Base-by-base conservation (phyloP, 35 echinoderm and acorn worm species). In the Heliocidaris tuberculata region DNA sequence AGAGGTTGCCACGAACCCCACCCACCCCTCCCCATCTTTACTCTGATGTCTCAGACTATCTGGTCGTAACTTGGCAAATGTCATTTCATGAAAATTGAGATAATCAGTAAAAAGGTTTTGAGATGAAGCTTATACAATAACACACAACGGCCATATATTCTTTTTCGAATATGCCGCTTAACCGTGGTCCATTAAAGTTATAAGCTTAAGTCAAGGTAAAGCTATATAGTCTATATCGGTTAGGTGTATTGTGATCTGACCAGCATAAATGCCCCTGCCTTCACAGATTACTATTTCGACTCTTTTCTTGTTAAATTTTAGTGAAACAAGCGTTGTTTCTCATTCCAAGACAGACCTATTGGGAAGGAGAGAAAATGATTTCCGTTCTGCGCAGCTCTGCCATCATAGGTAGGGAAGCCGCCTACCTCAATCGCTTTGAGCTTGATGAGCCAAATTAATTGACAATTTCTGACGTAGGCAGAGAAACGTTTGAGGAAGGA, bases 81-180 rank as follows among this genome's bases (percentile, higher is more conserved):
- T 89, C 87, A 89, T 31, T 89, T 89, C 87, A 89, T 89, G 87
- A 89, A 89, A 48, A 89, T 89, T 89, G 87, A 89, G 87, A 89
- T 89, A 89, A 89, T 89, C 21, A 89, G 31, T 89, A 89, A 89
- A 89, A 89, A 89, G 87, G 87, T 89, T 89, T 89, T 48, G 31
- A 24, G 87, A 89, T 89, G 87, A 48, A 16, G 31, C 29, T 89
- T 89, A 89, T 89, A 47, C 31, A 48, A 47, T 17, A 89, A 30
- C 32, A n/a, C 29, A 24, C 87, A 48, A 9, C 87, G 32, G 47
- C 10, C 87, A 7, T 24, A 19, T 47, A 89, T 19, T 47, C 24
- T 56, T 78, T n/a, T 27, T 24, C 21, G 65, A 6, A 19, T n/a
- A 19, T 27, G 19, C 65, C 65, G 65, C 65, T 78, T 78, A 78